These are phyloP conservation scores for Esox masquinongy DNA, from an alignment of 2,797 vertebrate species.

Conservation along the genomic window DNA sequence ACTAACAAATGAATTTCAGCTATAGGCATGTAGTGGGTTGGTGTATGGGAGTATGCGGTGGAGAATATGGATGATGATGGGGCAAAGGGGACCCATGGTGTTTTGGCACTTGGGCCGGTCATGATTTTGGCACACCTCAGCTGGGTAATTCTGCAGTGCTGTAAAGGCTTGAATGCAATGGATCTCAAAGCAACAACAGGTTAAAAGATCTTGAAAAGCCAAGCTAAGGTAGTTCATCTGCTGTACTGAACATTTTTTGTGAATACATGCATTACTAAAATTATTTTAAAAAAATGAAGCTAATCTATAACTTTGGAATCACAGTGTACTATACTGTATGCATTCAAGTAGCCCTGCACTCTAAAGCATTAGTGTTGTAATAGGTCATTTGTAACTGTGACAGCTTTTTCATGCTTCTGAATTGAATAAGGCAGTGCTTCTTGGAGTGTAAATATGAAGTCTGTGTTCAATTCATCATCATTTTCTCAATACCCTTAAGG, in stretches of 20 bases:
- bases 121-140: too few species aligned
- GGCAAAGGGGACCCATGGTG: too few species aligned
- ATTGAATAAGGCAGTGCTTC: slow-evolving; percentile 63
- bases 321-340: slow-evolving; percentile 53
- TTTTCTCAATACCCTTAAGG: background rate
- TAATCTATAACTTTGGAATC: slow-evolving; percentile 52
- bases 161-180: slow-evolving; percentile 15
- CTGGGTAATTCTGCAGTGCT: background rate
- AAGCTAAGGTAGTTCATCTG: slow-evolving; percentile 29
- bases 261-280: slow-evolving; percentile 40
- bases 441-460: slow-evolving; percentile 34
- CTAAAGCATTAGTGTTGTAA: slow-evolving; percentile 30
- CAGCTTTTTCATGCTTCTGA: slow-evolving; percentile 44
- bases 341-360: slow-evolving; percentile 40
- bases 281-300: slow-evolving; percentile 21
- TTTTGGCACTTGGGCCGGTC: too few species aligned
- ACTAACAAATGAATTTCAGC: too few species aligned
- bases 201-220: slow-evolving; percentile 17
- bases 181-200: slow-evolving; percentile 26
- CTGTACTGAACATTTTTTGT: slow-evolving; percentile 21
- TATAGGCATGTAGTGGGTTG: too few species aligned
- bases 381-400: slow-evolving; percentile 26
- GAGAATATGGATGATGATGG: too few species aligned
- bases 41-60: too few species aligned
- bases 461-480: slow-evolving; percentile 8